phyloP scores from a whole-genome alignment of 2,797 vertebrate genomes.

The Eulemur rubriventer region DNA sequence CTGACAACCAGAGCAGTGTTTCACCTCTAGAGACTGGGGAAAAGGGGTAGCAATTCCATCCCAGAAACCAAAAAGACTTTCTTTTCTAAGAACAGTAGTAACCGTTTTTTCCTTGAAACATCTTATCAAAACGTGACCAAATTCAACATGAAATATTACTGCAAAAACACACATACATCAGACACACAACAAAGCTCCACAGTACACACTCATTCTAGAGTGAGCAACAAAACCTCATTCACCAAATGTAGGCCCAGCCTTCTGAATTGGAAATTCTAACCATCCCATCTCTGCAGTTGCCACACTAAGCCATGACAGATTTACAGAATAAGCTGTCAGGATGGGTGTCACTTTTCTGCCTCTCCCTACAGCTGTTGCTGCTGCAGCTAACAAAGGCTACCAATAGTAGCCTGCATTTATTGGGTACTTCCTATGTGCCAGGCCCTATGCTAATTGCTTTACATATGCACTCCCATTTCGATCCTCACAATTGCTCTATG shows the following conservation, averaged over 20 bases:
- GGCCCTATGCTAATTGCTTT: not conserved
- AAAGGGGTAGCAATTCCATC: not conserved
- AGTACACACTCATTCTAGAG: not conserved
- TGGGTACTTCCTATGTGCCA: not conserved
- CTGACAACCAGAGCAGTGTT: not conserved
- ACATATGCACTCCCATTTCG: not conserved
- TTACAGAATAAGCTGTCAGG: not conserved
- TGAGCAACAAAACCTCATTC: not conserved
- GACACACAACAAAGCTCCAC: not conserved
- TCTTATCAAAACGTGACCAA: not conserved
- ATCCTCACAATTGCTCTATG: not conserved
- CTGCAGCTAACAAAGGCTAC: not conserved
- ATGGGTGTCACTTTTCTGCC: not conserved
- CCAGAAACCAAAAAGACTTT: not conserved
- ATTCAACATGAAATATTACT: not conserved
- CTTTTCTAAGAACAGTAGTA: not conserved
- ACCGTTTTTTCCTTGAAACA: not conserved
- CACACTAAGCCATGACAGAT: not conserved
- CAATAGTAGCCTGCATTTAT: not conserved
- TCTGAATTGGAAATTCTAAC: not conserved
- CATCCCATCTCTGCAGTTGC: not conserved
- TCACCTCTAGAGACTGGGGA: not conserved
- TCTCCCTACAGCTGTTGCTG: constrained; percentile 11
- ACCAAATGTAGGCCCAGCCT: not conserved
- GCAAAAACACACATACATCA: not conserved